Evolutionary conservation across 2,888 invertebrate genomes (phyloP).

Genomic region (Nysson spinosus): DNA sequence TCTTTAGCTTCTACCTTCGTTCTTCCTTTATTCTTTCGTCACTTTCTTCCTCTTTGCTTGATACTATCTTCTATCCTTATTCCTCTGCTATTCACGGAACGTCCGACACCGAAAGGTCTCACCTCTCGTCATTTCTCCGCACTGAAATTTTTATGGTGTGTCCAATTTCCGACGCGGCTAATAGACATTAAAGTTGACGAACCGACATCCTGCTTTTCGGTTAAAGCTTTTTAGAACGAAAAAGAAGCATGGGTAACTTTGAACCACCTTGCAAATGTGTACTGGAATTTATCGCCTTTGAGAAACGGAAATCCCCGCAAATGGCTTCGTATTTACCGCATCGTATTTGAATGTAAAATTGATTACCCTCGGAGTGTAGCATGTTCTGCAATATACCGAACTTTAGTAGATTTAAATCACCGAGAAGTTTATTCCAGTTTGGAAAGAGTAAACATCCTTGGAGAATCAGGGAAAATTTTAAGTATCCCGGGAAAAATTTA

Average conservation of each 20-base stretch:
- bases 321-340: not conserved
- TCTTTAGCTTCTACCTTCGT: not conserved
- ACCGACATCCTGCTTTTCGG: slow-evolving; percentile 33
- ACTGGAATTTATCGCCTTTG: slow-evolving; percentile 13
- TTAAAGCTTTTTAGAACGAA: slow-evolving; percentile 31
- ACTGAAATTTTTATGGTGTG: slow-evolving; percentile 59
- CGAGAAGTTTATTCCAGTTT: too few species aligned
- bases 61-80: slow-evolving; percentile 14
- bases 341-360: too few species aligned
- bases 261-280: slow-evolving; percentile 6
- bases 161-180: slow-evolving; percentile 60
- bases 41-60: slow-evolving; percentile 21
- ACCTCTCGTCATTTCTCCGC: slow-evolving; percentile 51
- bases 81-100: too few species aligned
- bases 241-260: slow-evolving; percentile 1
- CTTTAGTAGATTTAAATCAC: not conserved
- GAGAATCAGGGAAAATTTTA: not conserved
- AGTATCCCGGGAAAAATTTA: not conserved
- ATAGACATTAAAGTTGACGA: slow-evolving; percentile 57
- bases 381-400: too few species aligned
- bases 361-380: too few species aligned
- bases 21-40: slow-evolving; percentile 4
- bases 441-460: not conserved
- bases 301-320: not conserved
- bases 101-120: slow-evolving; percentile 32